Evolutionary conservation across 2,888 invertebrate genomes (phyloP), one percentile per base, ranked within the genome.

Genomic region (Keiferia lycopersicella): DNA sequence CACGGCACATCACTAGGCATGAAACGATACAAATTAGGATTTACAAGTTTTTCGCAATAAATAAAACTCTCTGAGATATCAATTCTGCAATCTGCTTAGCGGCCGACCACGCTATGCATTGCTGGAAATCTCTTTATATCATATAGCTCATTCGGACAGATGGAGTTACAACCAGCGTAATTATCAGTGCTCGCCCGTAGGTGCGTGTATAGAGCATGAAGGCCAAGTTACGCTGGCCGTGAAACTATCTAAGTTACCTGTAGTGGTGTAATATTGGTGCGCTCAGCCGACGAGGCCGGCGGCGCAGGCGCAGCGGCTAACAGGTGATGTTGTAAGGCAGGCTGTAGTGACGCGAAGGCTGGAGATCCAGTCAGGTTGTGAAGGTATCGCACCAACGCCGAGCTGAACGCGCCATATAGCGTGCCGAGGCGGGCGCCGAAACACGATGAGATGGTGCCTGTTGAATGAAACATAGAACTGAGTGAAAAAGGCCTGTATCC

Each of bases 351-450:
- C 0, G 84, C 81, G 72, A 88, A 88, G 0, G 86, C 80, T 1
- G 86, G 79, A 41, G 87, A 78, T 2, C 86, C 86, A 66, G 84
- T 84, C 75, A 92, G 69, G 69, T 90, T 90, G 84, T 96, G 96
- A 58, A 96, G 93, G 80, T 97, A 96, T 59, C 96, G 94, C 64
- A 96, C 95, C 39, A 97, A 87, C 6, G 96, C 95, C 34, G 95
- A 93, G 34, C 96, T 96, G 88, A 96, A 96, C 70, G 95, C 93
- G 8, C 94, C 93, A 83, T 96, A 96, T 67, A 96, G 85, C 10
- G 93, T 90, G 56, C 95, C 95, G n/a, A 96, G 87, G 0, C 94
- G 92, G 0, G 94, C 92, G 0, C 96, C 95, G 79, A 96, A 96
- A 78, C 96, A 95, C 0, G 94, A 91, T 0, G 95, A 95, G 72